Base-by-base conservation (phyloP, 2,113 vertebrate species). In the Oryzias javanicus region DNA sequence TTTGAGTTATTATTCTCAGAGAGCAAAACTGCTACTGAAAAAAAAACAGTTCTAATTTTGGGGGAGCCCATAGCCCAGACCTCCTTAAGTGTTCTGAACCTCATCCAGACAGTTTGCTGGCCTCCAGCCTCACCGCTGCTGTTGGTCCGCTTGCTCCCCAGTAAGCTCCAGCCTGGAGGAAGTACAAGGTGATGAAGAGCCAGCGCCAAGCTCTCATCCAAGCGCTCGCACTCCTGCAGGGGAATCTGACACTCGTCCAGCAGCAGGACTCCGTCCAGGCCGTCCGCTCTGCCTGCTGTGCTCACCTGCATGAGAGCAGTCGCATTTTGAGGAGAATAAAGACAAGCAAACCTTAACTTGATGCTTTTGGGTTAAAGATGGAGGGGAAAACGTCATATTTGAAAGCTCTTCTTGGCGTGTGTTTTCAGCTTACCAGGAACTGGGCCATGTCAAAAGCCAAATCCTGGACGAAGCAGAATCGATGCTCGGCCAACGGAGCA, bases 381-480 rank as follows among this genome's bases (percentile, higher is more conserved):
- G 7, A 29, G 27, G 7, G 2, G 7, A 29, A 29, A 12, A 12
- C 35, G 10, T 35, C 35, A 35, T 35, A 35, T 35, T 12, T 13
- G 3, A 35, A 35, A 35, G 45, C 5, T 47, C n/a, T 7, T 18
- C 16, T 8, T 8, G 1, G 5, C 14, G 17, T 14, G 16, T 49
- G 54, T 49, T 15, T 70, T 4, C 14, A 44, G 14, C 84, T 81
- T 65, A 95, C 95, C 86, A 98, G 83, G 75, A 98, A 98, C 81
- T 95, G 95, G 20, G 97, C 96, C 0, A 97, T 95, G 10, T 98
- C 95, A 0, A 95, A 95, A 1, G 93, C 95, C 87, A 96, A 92
- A 18, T 99, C 96, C 83, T 97, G 94, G 59, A 95, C 74, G 60
- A 98, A 99, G 76, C 79, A 84, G 81, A 99, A 95, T 76, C 75